Conservation (phyloP, 2,113 vertebrate genomes). For the Takifugu bimaculatus region DNA sequence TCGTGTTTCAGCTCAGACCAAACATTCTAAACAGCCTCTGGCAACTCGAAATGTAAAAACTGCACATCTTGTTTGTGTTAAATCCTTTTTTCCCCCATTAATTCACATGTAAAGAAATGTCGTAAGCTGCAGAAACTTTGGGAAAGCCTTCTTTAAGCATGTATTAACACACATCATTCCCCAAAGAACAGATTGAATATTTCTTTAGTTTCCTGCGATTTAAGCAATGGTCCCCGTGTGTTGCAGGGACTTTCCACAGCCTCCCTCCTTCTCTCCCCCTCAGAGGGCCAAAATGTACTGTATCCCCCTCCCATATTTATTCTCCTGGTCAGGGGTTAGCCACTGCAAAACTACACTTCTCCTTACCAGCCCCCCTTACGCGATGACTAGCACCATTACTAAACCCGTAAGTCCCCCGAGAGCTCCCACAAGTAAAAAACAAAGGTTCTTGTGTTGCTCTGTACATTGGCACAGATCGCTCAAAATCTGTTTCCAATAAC, state of each 20-base stretch:
- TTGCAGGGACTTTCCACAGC: slow-evolving; percentile 68
- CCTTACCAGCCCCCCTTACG: slow-evolving; percentile 49
- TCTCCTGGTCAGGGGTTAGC: slow-evolving; percentile 33
- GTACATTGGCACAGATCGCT: slow-evolving; percentile 41
- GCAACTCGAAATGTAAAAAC: not conserved
- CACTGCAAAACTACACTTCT: slow-evolving; percentile 27
- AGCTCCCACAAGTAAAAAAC: slow-evolving; percentile 38
- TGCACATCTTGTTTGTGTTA: too few relatives aligned
- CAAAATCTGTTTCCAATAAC: slow-evolving; percentile 74
- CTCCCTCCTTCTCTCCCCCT: slow-evolving; percentile 15
- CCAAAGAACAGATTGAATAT: slow-evolving; percentile 37
- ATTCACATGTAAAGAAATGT: too few relatives aligned
- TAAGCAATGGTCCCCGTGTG: slow-evolving; percentile 64
- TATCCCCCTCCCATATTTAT: slow-evolving; percentile 42
- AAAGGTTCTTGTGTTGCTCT: slow-evolving; percentile 54
- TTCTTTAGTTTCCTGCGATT: slow-evolving; percentile 60
- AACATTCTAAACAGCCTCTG: slow-evolving; percentile 1
- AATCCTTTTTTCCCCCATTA: too few relatives aligned
- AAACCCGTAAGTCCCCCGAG: slow-evolving; percentile 37
- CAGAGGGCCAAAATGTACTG: slow-evolving; percentile 30
- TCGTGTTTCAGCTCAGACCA: slow-evolving; percentile 9
- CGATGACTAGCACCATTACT: slow-evolving; percentile 59
- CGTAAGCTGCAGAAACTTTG: not conserved
- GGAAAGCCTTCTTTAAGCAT: not conserved
- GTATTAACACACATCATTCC: slow-evolving; percentile 13